phyloP scores from a whole-genome alignment of 2,113 vertebrate genomes.

The Leucoraja erinaceus region DNA sequence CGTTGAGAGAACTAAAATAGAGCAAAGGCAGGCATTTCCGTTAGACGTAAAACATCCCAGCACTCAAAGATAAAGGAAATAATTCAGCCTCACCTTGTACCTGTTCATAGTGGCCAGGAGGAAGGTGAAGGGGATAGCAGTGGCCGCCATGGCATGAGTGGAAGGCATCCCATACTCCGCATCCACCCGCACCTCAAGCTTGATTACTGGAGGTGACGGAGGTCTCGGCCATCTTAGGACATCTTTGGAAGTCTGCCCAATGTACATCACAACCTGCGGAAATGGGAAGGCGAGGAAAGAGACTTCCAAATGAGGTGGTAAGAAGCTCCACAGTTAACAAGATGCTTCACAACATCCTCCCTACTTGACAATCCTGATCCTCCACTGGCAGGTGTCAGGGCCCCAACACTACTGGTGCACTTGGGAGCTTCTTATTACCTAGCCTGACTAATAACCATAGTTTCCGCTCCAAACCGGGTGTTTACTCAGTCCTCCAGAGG shows the following conservation, averaged over 20 bases:
- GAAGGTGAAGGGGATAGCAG: conserved; percentile 39
- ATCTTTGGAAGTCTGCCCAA: conserved; percentile 38
- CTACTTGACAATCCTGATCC: background rate
- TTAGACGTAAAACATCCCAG: background rate
- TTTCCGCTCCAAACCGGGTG: background rate
- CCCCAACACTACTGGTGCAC: background rate
- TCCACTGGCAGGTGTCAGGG: background rate
- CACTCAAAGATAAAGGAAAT: background rate
- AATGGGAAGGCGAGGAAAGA: background rate
- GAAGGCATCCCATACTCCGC: conserved; percentile 41
- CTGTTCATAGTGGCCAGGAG: conserved; percentile 32
- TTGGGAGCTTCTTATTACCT: background rate
- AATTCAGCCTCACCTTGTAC: conserved; percentile 30
- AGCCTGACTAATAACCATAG: background rate
- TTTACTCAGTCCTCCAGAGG: background rate
- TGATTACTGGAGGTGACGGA: conserved; percentile 36
- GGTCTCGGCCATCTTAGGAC: conserved; percentile 37
- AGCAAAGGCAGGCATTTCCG: too few species aligned
- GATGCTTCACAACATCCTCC: background rate
- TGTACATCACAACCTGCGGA: conserved; percentile 38
- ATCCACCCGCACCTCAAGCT: conserved; percentile 38
- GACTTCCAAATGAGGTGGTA: background rate
- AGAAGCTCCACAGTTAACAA: background rate
- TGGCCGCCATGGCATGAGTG: conserved; percentile 40
- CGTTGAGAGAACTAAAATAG: background rate